These are phyloP conservation scores for Otus sunia DNA, from an alignment of 2,113 vertebrate genomes.

Conservation along the genomic window DNA sequence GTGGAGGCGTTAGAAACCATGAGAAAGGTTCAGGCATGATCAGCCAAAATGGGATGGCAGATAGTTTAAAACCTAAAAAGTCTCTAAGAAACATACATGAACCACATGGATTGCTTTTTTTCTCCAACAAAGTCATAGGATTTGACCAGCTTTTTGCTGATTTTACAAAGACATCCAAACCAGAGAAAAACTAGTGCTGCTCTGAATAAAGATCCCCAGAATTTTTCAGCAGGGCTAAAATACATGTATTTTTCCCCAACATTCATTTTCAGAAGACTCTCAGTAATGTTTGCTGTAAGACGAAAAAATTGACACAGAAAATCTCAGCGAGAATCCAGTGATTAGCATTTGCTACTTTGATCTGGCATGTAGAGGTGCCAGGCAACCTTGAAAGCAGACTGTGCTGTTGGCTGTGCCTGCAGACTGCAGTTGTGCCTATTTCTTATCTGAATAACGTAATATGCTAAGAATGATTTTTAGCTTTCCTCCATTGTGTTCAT, in stretches of 20 bases:
- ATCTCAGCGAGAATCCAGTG: not conserved
- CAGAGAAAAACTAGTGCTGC: not conserved
- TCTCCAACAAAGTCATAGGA: not conserved
- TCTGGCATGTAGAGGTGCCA: not conserved
- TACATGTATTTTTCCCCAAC: not conserved
- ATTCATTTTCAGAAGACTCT: not conserved
- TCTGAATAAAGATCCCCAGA: not conserved
- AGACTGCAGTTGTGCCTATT: not conserved
- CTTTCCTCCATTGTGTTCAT: not conserved
- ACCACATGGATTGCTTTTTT: not conserved
- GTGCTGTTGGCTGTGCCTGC: not conserved
- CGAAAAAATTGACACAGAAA: not conserved
- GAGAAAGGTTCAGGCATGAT: not conserved
- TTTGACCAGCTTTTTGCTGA: not conserved
- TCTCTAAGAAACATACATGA: not conserved
- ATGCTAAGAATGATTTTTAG: not conserved
- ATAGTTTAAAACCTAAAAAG: not conserved
- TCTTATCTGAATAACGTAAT: not conserved
- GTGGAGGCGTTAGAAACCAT: not conserved
- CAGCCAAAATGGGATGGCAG: not conserved
- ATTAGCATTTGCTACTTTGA: not conserved
- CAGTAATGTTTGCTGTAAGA: not conserved
- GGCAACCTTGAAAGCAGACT: conserved; percentile 9
- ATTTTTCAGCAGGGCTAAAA: not conserved
- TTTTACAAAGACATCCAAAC: not conserved